Evolutionary conservation across 2,113 vertebrate species (phyloP).

Genomic region (Sarotherodon lohbergeri): DNA sequence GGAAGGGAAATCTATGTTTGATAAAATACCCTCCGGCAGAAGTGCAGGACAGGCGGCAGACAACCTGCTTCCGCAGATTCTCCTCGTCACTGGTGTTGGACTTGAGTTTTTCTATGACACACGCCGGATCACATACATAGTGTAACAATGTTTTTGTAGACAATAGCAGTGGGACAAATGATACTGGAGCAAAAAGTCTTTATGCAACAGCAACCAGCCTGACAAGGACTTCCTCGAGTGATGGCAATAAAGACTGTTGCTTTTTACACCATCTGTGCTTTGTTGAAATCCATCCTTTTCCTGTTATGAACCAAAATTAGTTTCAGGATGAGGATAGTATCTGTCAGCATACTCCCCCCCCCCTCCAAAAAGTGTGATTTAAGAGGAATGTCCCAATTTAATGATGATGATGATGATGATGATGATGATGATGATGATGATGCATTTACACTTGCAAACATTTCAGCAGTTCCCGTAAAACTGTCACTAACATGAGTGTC

Average conservation of each 20-base stretch:
- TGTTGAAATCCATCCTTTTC: slow-evolving; percentile 32
- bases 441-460: slow-evolving; percentile 20
- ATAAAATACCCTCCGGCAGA: slow-evolving; percentile 43
- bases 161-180: not conserved
- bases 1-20: slow-evolving; percentile 51
- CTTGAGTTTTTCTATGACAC: not conserved
- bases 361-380: slow-evolving; percentile 24
- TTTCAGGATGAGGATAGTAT: slow-evolving; percentile 20
- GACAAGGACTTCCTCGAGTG: slow-evolving; percentile 4
- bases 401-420: not conserved
- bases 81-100: not conserved
- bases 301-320: slow-evolving; percentile 37
- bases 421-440: slow-evolving; percentile 19
- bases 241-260: not conserved
- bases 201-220: not conserved
- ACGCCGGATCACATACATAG: not conserved
- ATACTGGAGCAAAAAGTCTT: not conserved
- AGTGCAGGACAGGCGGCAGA: slow-evolving; percentile 13
- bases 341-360: slow-evolving; percentile 20
- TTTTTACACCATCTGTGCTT: slow-evolving; percentile 28
- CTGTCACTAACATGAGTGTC: not conserved
- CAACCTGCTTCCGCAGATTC: slow-evolving; percentile 29
- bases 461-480: slow-evolving; percentile 7
- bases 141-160: not conserved
- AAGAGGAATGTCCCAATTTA: slow-evolving; percentile 49